Evolutionary conservation across 1,140 invertebrate species (phyloP), one percentile per base, ranked within the genome.

Genomic region (Oscheius sp.): DNA sequence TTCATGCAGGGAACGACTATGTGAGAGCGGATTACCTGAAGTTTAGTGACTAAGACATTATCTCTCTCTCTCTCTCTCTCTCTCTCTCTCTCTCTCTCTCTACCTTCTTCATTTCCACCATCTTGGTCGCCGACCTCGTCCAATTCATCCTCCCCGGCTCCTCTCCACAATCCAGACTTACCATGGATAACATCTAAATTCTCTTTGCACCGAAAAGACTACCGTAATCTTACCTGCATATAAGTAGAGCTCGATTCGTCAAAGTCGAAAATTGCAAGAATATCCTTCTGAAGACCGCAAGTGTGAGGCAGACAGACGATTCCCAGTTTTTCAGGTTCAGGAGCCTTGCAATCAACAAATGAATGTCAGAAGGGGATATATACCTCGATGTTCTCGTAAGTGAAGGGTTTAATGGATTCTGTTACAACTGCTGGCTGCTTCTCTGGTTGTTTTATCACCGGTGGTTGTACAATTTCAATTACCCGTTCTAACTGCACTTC

Each of bases 1-100:
- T 52, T 66, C 68, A 75, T 64, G 38, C 73, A 75, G 4, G 73
- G 73, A 18, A 75, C 68, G 13, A 75, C 42, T 1, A 75, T 38
- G 35, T 75, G 29, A 13, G 31, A 61, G 15, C 73, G 67, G 35
- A 63, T 13, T 26, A 26, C 23, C 61, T 63, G 61, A 63, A 63
- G 20, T 26, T 32, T n/a, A 13, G 7, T 32, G 61, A 1, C 7
- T 36, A 32, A 36, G 20, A 63, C 28, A 34, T 7, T 31, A 23
- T n/a, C n/a, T n/a, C n/a, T n/a, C n/a, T n/a, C n/a, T n/a, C n/a
- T n/a, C n/a, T n/a, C n/a, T n/a, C n/a, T n/a, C n/a, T n/a, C n/a
- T n/a, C n/a, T n/a, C n/a, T n/a, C n/a, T n/a, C n/a, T n/a, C n/a
- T n/a, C n/a, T n/a, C n/a, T n/a, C n/a, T n/a, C n/a, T 38, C 46